Evolutionary conservation across 2,888 invertebrate species (phyloP), one percentile per base, ranked within the genome.

Genomic region (Gymnoscelis rufifasciata): DNA sequence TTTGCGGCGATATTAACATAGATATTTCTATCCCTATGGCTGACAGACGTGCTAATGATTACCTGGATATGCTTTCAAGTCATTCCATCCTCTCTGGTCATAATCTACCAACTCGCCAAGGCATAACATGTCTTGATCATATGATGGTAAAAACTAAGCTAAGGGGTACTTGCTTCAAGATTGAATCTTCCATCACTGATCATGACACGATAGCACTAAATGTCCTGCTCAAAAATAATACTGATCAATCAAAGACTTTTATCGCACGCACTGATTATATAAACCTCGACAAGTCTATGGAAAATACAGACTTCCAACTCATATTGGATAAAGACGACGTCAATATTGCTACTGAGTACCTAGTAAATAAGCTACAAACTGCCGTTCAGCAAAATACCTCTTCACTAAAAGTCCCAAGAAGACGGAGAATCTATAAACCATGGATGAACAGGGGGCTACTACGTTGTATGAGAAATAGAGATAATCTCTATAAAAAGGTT

Each of bases 1-100:
- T 64, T 0, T 44, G 45, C 1, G 59, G 59, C 1, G 60, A 62
- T 5, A 52, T 60, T 1, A 62, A 62, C 14, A 47, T 44, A 15
- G 23, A 43, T 1, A 7, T 36, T 0, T 51, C 54, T 6, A 38
- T 38, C 0, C 27, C 36, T 0, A 37, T 46, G 1, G 7, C 43
- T 8, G 46, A 52, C 1, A 37, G 7, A 3, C 29, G 37, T 1
- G 29, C 30, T 1, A 1, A 14, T 13, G 43, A 43, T 2, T 64
- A 61, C 26, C 31, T 62, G 0, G 56, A 54, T 19, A 6, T 58
- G 0, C 7, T 57, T 2, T 53, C 61, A 0, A 30, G 47, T 7
- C 64, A 64, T n/a, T 38, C 52, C 1, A 15, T 63, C 1, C 47
- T 60, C 0, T 54, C 60, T 1, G 57, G 48, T 0, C 54, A 59